Evolutionary conservation across 2,113 vertebrate genomes (phyloP).

Genomic region (Otocyon megalotis): DNA sequence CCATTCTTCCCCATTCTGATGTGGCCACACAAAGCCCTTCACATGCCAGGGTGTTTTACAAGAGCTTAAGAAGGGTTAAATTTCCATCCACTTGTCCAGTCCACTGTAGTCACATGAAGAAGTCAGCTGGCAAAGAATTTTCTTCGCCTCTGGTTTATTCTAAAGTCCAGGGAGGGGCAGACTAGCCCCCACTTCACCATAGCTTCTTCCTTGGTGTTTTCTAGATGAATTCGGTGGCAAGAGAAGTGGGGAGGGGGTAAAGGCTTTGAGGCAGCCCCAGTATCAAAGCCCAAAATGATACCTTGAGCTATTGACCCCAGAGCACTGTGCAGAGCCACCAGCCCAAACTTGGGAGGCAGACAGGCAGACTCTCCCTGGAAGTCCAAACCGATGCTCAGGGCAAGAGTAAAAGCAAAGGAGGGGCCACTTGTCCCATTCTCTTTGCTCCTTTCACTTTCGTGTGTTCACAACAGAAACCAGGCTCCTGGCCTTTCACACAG

Average conservation of each 20-base stretch:
- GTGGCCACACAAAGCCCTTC: background rate
- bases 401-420: background rate
- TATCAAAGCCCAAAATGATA: background rate
- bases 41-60: background rate
- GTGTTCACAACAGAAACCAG: background rate
- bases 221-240: background rate
- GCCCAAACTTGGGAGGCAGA: background rate
- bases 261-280: background rate
- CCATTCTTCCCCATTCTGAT: fast-evolving
- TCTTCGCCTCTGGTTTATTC: background rate
- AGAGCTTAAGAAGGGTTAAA: background rate
- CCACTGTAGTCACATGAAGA: background rate
- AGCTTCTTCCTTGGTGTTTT: background rate
- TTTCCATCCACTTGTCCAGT: background rate
- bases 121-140: background rate
- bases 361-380: fast-evolving
- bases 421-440: too few relatives aligned
- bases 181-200: background rate
- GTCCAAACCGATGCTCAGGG: background rate
- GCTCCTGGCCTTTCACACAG: background rate
- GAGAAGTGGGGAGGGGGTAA: background rate
- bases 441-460: background rate
- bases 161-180: background rate
- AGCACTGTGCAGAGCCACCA: background rate
- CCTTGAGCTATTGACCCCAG: background rate